Percentiles rank a stretch among this genome's conserved stretches.
Conservation (phyloP, 2,113 vertebrate genomes). For the Antechinus flavipes region DNA sequence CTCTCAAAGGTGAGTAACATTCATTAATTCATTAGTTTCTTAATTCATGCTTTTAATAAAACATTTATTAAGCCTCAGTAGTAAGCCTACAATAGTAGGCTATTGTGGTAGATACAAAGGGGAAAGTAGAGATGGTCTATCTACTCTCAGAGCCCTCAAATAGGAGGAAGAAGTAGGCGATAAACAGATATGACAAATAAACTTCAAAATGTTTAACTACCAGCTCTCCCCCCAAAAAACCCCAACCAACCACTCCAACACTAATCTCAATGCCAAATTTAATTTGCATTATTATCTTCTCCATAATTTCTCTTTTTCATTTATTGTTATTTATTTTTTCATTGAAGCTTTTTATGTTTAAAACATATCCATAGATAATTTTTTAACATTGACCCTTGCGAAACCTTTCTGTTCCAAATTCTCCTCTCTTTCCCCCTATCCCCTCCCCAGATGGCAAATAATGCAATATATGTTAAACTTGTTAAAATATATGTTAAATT, state of each 20-base stretch:
- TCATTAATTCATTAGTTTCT: not conserved
- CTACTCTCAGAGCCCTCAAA: not conserved
- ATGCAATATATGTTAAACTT: too few species aligned
- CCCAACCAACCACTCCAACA: too few species aligned
- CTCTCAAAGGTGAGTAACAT: not conserved
- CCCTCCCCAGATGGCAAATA: too few species aligned
- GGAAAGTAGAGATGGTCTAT: not conserved
- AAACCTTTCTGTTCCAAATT: too few species aligned
- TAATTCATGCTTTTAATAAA: not conserved
- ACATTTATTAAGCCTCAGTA: not conserved
- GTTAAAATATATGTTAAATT: too few species aligned
- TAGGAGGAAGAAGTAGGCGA: not conserved
- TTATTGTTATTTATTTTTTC: too few species aligned
- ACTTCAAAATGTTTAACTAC: not conserved
- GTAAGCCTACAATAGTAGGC: too few species aligned
- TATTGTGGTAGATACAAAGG: not conserved
- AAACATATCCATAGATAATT: too few species aligned
- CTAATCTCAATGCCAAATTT: not conserved
- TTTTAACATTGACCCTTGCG: too few species aligned
- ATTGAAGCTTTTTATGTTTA: too few species aligned
- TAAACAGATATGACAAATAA: not conserved
- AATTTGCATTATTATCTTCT: not conserved
- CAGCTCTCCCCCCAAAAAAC: not conserved
- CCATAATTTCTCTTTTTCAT: not conserved
- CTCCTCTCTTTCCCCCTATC: too few species aligned